Conservation (phyloP, 1,140 invertebrate genomes). For the Euglossa dilemma region DNA sequence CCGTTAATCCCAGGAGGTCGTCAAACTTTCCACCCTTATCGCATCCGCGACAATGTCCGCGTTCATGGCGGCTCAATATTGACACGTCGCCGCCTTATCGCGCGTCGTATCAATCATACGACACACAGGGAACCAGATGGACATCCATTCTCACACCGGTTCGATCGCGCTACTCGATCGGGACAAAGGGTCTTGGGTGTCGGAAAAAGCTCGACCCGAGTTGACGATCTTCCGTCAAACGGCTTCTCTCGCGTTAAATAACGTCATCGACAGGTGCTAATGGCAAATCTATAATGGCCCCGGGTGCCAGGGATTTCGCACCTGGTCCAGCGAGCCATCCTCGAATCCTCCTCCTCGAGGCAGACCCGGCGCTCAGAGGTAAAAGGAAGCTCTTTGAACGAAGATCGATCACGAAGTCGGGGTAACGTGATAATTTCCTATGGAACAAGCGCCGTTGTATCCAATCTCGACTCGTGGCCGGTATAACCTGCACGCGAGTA, state of each 20-base stretch:
- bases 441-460: conserved; percentile 44
- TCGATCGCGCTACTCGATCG: background rate
- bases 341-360: background rate
- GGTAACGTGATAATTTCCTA: conserved; percentile 64
- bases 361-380: background rate
- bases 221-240: conserved; percentile 9
- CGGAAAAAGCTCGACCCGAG: conserved; percentile 28
- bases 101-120: conserved; percentile 34
- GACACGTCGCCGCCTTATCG: conserved; percentile 58
- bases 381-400: conserved; percentile 9
- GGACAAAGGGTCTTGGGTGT: background rate
- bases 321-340: background rate
- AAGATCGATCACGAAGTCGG: conserved; percentile 57
- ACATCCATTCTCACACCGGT: conserved; percentile 38
- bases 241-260: conserved; percentile 60
- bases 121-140: conserved; percentile 15
- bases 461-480: conserved; percentile 60
- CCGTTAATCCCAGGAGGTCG: conserved; percentile 36
- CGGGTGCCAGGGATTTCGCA: conserved; percentile 28
- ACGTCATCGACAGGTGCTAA: conserved; percentile 64
- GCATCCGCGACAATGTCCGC: conserved; percentile 41
- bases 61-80: conserved; percentile 58
- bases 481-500: conserved; percentile 36
- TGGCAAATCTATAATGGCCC: conserved; percentile 71
- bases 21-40: conserved; percentile 53